phyloP scores from a whole-genome alignment of 2,113 vertebrate species.

The Anhinga anhinga region DNA sequence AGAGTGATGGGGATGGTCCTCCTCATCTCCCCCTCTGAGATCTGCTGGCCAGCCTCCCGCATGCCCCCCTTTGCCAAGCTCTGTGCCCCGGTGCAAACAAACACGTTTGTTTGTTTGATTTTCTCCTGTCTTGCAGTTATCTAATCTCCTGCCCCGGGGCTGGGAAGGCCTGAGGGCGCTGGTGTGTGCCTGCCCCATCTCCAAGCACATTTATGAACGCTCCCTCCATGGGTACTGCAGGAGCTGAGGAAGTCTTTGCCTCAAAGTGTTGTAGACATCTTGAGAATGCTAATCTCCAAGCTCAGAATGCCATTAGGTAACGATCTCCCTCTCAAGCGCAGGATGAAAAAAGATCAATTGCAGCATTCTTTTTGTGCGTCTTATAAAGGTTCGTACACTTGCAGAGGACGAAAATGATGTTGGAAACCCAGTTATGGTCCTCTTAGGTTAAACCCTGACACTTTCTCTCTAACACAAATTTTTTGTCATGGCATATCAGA shows the following conservation, averaged over 20 bases:
- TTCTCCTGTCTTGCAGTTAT: not conserved
- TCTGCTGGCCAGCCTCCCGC: not conserved
- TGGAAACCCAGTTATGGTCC: not conserved
- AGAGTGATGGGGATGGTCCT: not conserved
- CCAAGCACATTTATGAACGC: not conserved
- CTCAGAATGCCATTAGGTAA: not conserved
- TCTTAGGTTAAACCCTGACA: not conserved
- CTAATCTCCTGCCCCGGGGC: not conserved
- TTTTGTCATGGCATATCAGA: not conserved
- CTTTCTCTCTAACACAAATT: not conserved
- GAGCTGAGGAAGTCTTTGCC: not conserved
- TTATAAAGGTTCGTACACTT: not conserved
- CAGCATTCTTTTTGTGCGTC: not conserved
- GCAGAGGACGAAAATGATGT: not conserved
- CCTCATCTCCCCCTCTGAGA: not conserved
- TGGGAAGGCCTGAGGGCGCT: not conserved
- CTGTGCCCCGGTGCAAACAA: accelerated
- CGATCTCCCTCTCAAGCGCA: not conserved
- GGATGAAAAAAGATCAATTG: not conserved
- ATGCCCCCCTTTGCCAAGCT: not conserved
- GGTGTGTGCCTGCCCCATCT: not conserved
- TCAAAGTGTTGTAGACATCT: not conserved
- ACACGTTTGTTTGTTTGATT: not conserved
- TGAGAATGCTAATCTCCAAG: not conserved
- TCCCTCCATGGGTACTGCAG: not conserved